phyloP scores from a whole-genome alignment of 2,888 invertebrate genomes.

The Notodonta dromedarius region DNA sequence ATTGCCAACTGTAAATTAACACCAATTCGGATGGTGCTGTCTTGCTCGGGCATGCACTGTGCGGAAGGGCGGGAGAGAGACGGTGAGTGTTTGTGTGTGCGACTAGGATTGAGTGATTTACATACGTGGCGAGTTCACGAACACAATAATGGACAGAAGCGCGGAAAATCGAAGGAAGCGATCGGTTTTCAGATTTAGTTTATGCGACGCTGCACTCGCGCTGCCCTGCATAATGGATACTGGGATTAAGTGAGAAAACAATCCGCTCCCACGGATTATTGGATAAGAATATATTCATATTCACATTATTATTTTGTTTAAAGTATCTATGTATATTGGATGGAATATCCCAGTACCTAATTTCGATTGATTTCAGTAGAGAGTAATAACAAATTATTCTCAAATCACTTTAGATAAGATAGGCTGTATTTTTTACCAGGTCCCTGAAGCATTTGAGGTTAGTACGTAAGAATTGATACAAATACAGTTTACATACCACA shows the following conservation, averaged over 20 bases:
- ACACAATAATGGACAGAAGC: slow-evolving; percentile 76
- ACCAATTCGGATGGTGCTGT: slow-evolving; percentile 71
- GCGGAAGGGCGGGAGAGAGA: slow-evolving; percentile 51
- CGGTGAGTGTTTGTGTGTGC: slow-evolving; percentile 61
- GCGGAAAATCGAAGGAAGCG: slow-evolving; percentile 77
- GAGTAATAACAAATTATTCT: too few species aligned
- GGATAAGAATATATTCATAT: slow-evolving; percentile 44
- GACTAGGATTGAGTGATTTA: slow-evolving; percentile 65
- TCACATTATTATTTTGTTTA: slow-evolving; percentile 30
- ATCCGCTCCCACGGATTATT: slow-evolving; percentile 37
- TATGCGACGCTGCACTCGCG: slow-evolving; percentile 50
- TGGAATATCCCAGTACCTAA: too few species aligned
- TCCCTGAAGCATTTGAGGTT: too few species aligned
- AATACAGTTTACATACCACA: too few species aligned
- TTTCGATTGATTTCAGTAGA: neutral
- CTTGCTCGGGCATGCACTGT: slow-evolving; percentile 37
- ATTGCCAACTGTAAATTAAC: slow-evolving; percentile 84
- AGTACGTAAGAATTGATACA: too few species aligned
- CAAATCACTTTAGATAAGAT: too few species aligned
- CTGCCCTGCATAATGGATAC: slow-evolving; percentile 63
- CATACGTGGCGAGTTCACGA: slow-evolving; percentile 75
- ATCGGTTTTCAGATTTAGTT: slow-evolving; percentile 72
- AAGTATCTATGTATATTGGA: neutral
- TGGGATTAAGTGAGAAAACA: slow-evolving; percentile 40
- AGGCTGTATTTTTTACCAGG: too few species aligned